phyloP scores from a whole-genome alignment of 2,888 invertebrate genomes.

The Polymixis lichenea region DNA sequence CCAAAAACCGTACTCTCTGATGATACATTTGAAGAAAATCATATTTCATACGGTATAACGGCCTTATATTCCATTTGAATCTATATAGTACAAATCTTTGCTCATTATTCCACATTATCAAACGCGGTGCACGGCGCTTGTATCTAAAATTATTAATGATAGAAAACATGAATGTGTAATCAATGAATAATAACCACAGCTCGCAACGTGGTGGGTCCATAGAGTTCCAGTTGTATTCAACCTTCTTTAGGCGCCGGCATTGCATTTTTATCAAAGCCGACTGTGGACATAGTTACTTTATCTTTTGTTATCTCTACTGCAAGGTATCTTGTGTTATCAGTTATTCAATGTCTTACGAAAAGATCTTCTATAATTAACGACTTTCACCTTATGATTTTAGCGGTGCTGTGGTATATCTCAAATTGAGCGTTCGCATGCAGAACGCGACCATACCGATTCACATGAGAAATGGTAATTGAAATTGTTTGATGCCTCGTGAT shows the following conservation, averaged over 20 bases:
- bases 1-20: constrained; percentile 34
- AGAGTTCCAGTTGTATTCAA: constrained; percentile 33
- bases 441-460: constrained; percentile 47
- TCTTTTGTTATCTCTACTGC: constrained; percentile 60
- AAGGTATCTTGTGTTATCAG: constrained; percentile 61
- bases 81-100: constrained; percentile 14
- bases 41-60: constrained; percentile 28
- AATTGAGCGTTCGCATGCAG: constrained; percentile 58
- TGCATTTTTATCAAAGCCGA: constrained; percentile 69
- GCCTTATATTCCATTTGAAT: constrained; percentile 31
- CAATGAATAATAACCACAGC: constrained; percentile 49
- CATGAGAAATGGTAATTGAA: constrained; percentile 58
- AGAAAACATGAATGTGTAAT: constrained; percentile 54
- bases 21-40: constrained; percentile 40
- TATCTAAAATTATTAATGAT: constrained; percentile 56
- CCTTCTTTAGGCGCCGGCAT: constrained; percentile 43
- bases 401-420: constrained; percentile 35
- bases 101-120: constrained; percentile 33
- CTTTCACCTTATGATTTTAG: constrained; percentile 61
- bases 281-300: constrained; percentile 55
- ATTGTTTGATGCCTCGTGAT: constrained; percentile 41
- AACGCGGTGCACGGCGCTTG: constrained; percentile 17
- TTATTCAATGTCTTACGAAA: constrained; percentile 61
- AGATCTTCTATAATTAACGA: constrained; percentile 46
- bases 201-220: constrained; percentile 53